Evolutionary conservation across 2,888 invertebrate species (phyloP).

Genomic region (Megalurothrips usitatus): DNA sequence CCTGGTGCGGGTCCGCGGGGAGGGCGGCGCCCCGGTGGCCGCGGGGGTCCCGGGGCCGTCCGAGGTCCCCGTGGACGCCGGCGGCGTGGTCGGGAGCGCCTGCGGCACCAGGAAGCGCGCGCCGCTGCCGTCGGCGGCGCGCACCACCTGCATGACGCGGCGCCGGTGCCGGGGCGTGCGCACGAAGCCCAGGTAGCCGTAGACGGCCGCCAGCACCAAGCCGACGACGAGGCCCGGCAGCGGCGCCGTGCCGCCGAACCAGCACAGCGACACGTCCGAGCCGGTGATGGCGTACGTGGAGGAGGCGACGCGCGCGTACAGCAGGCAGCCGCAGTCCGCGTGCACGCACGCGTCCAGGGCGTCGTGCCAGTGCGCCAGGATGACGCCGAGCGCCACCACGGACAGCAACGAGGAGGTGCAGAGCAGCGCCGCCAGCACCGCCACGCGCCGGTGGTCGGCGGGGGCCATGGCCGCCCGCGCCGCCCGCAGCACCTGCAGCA

Average conservation of each 20-base stretch:
- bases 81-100: not conserved
- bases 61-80: not conserved
- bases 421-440: not conserved
- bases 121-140: conserved; percentile 39
- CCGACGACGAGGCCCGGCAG: conserved; percentile 42
- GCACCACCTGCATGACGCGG: conserved; percentile 34
- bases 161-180: conserved; percentile 40
- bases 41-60: not conserved
- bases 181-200: conserved; percentile 46
- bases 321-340: conserved; percentile 44
- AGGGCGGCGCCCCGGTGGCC: not conserved
- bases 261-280: conserved; percentile 44
- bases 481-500: not conserved
- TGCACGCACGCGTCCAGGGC: conserved; percentile 43
- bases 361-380: conserved; percentile 34
- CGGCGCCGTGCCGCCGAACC: conserved; percentile 43
- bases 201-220: conserved; percentile 43
- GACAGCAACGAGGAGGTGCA: not conserved
- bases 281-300: conserved; percentile 45
- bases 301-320: conserved; percentile 42
- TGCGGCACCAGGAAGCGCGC: conserved; percentile 40
- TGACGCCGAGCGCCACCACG: not conserved
- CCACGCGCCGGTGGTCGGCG: not conserved
- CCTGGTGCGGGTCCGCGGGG: not conserved
- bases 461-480: not conserved